A percentile compares a stretch with the other conserved stretches of the same genome.
These are phyloP conservation scores for Achroia grisella DNA, from an alignment of 1,140 invertebrate species.

Conservation along the genomic window DNA sequence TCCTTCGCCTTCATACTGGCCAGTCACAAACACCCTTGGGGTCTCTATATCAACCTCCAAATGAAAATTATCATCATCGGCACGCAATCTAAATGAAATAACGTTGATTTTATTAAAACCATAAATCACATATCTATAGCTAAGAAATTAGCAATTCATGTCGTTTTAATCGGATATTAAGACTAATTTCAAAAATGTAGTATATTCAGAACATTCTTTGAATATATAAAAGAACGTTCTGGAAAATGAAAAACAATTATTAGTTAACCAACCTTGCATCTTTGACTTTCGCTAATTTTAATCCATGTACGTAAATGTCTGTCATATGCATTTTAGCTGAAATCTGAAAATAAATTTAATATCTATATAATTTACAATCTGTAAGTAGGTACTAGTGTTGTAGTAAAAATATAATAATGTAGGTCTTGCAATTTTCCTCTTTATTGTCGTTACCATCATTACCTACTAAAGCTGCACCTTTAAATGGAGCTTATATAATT, in stretches of 20 bases:
- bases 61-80: conserved; percentile 65
- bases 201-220: no score
- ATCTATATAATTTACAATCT: not conserved
- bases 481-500: no score
- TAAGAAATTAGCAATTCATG: no score
- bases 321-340: conserved; percentile 56
- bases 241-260: no score
- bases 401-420: conserved; percentile 8
- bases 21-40: conserved; percentile 61
- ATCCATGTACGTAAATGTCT: conserved; percentile 65
- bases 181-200: no score
- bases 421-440: no score
- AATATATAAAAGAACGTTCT: no score
- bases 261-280: conserved; percentile 67
- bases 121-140: not conserved
- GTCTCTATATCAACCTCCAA: conserved; percentile 73
- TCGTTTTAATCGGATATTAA: no score
- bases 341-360: conserved; percentile 40
- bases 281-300: conserved; percentile 64
- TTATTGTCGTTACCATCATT: no score
- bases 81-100: conserved; percentile 38
- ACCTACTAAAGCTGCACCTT: no score
- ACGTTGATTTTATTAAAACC: not conserved
- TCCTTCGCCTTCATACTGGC: conserved; percentile 71
- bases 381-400: not conserved